phyloP scores from a whole-genome alignment of 2,797 vertebrate species.

The Centroberyx gerrardi region DNA sequence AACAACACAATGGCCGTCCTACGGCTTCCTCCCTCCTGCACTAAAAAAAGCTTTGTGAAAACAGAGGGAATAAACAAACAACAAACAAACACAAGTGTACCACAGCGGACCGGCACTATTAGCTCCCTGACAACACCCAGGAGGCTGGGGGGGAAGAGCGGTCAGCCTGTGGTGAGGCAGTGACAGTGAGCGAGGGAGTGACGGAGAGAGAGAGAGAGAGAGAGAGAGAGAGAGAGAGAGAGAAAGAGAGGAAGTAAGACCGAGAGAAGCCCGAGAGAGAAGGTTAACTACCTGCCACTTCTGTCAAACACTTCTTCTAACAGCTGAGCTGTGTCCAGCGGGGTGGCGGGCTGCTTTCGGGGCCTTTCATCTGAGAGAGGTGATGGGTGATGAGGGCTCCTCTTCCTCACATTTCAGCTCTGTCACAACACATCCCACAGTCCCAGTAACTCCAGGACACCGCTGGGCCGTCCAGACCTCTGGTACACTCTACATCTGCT shows the following conservation, averaged over 20 bases:
- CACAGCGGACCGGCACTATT: conserved; percentile 39
- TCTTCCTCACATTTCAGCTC: conserved; percentile 75
- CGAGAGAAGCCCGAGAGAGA: conserved; percentile 49
- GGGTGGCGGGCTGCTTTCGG: conserved; percentile 72
- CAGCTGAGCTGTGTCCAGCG: conserved; percentile 75
- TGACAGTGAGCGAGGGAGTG: conserved; percentile 54
- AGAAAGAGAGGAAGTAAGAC: conserved; percentile 20
- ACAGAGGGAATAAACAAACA: conserved; percentile 40
- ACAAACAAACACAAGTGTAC: conserved; percentile 15
- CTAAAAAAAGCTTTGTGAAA: conserved; percentile 37
- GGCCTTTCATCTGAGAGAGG: conserved; percentile 76
- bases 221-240: conserved; percentile 37
- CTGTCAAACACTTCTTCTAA: conserved; percentile 82
- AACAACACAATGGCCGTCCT: conserved; percentile 3
- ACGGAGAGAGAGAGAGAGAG: conserved; percentile 27
- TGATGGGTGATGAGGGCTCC: conserved; percentile 75
- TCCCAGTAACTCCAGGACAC: conserved; percentile 62
- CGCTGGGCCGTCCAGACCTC: conserved; percentile 45
- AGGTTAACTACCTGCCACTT: conserved; percentile 85
- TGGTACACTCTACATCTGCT: conserved; percentile 46
- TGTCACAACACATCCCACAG: conserved; percentile 69
- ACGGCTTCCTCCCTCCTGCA: conserved; percentile 4
- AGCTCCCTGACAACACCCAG: conserved; percentile 63
- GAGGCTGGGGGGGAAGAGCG: conserved; percentile 35
- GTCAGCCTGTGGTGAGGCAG: conserved; percentile 48